Conservation (phyloP, 2,888 invertebrate species). For the Chrysina gloriosa region DNA sequence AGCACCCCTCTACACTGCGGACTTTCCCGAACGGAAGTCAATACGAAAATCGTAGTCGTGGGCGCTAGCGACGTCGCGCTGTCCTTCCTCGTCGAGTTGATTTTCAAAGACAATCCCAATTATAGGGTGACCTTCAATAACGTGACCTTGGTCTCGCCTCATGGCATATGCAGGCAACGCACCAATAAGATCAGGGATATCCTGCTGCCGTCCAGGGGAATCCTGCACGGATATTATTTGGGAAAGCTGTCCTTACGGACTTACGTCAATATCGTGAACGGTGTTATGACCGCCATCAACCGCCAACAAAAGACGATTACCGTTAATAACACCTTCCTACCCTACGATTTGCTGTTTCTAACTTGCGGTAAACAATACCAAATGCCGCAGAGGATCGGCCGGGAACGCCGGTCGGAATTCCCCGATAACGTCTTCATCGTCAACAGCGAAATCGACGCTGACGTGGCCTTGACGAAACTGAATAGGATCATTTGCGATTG, state of each 20-base stretch:
- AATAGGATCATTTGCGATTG: constrained; percentile 51
- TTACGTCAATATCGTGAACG: constrained; percentile 72
- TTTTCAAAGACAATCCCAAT: constrained; percentile 65
- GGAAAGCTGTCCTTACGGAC: constrained; percentile 52
- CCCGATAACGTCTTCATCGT: constrained; percentile 71
- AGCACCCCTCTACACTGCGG: constrained; percentile 38
- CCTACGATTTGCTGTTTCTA: constrained; percentile 66
- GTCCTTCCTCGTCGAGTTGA: constrained; percentile 72
- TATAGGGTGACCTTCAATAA: constrained; percentile 74
- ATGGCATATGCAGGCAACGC: constrained; percentile 67
- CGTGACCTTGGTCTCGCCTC: constrained; percentile 75
- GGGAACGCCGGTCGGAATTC: constrained; percentile 52
- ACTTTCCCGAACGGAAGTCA: constrained; percentile 61
- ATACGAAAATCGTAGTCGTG: constrained; percentile 73
- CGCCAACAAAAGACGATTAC: constrained; percentile 69
- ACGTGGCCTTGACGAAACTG: constrained; percentile 61
- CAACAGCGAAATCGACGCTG: constrained; percentile 68
- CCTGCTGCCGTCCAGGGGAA: constrained; percentile 68
- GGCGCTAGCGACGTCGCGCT: constrained; percentile 75
- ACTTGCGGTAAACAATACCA: constrained; percentile 67
- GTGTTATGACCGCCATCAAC: constrained; percentile 69
- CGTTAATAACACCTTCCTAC: constrained; percentile 60
- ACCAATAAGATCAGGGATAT: constrained; percentile 60
- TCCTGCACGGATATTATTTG: constrained; percentile 28
- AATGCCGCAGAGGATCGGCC: constrained; percentile 58